These are phyloP conservation scores for Sebastes oblongus DNA, from an alignment of 2,797 vertebrate genomes.

Conservation along the genomic window DNA sequence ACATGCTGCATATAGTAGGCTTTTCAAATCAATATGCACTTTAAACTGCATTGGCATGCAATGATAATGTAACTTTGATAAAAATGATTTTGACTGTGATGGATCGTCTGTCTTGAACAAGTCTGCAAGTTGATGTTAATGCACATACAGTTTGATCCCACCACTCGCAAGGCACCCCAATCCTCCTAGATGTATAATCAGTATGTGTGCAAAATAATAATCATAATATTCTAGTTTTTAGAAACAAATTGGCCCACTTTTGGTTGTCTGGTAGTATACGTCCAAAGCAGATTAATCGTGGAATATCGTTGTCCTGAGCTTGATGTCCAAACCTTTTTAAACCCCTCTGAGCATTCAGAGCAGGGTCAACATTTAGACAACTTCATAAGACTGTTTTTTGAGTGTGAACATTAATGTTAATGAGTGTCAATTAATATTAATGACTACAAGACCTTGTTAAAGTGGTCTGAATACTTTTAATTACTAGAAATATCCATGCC, in stretches of 20 bases:
- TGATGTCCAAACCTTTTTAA: too few relatives aligned
- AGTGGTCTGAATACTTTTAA: too few relatives aligned
- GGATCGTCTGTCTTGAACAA: not conserved
- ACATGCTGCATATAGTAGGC: conserved; percentile 2
- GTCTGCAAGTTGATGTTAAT: not conserved
- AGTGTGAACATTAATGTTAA: too few relatives aligned
- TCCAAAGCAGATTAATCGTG: too few relatives aligned
- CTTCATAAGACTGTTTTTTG: too few relatives aligned
- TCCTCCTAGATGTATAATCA: not conserved
- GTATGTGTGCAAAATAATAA: not conserved
- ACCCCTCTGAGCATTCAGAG: too few relatives aligned
- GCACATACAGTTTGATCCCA: not conserved
- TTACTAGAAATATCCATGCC: too few relatives aligned
- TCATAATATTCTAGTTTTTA: not conserved
- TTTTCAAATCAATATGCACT: conserved; percentile 33
- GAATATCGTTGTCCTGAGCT: too few relatives aligned
- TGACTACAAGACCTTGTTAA: too few relatives aligned
- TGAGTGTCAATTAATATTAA: too few relatives aligned
- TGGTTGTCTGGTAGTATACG: not conserved
- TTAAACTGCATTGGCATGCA: conserved; percentile 42
- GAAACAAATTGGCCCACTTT: not conserved
- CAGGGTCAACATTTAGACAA: too few relatives aligned
- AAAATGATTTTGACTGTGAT: conserved; percentile 21
- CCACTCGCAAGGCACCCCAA: not conserved
- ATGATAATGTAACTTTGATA: conserved; percentile 39